Conservation (phyloP, 2,888 invertebrate genomes). For the Anarsia innoxiella region DNA sequence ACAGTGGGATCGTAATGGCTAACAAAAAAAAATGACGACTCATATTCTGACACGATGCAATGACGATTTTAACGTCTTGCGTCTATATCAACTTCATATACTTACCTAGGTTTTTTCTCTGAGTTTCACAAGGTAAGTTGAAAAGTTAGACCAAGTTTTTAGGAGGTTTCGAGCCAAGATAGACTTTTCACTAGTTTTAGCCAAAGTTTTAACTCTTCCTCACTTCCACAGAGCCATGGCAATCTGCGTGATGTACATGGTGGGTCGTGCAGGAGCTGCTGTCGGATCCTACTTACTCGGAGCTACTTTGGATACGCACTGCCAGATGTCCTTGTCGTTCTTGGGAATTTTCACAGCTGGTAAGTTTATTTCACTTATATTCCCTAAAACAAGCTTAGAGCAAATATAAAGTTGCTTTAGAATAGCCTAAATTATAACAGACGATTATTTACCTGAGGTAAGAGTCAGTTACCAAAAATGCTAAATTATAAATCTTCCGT, state of each 20-base stretch:
- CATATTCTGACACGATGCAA: no score
- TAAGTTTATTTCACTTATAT: constrained; percentile 29
- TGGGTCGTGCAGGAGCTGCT: constrained; percentile 79
- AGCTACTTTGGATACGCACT: constrained; percentile 74
- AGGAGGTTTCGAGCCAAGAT: not conserved
- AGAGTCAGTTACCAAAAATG: no score
- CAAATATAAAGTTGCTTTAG: not conserved
- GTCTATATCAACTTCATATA: not conserved
- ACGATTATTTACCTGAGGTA: not conserved
- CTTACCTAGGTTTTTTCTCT: not conserved
- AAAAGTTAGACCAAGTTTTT: not conserved
- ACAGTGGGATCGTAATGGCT: no score
- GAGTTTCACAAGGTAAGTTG: not conserved
- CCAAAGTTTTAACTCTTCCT: no score
- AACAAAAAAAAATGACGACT: no score
- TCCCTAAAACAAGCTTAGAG: not conserved
- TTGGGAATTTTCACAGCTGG: constrained; percentile 68
- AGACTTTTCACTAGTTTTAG: not conserved
- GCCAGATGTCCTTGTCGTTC: constrained; percentile 74
- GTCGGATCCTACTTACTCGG: constrained; percentile 78
- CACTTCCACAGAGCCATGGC: constrained; percentile 78
- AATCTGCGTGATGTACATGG: constrained; percentile 78
- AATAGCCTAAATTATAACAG: constrained; percentile 2
- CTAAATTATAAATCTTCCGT: not conserved
- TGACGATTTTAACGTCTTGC: no score